Conservation (phyloP, 2,888 invertebrate genomes). For the Lysandra coridon region DNA sequence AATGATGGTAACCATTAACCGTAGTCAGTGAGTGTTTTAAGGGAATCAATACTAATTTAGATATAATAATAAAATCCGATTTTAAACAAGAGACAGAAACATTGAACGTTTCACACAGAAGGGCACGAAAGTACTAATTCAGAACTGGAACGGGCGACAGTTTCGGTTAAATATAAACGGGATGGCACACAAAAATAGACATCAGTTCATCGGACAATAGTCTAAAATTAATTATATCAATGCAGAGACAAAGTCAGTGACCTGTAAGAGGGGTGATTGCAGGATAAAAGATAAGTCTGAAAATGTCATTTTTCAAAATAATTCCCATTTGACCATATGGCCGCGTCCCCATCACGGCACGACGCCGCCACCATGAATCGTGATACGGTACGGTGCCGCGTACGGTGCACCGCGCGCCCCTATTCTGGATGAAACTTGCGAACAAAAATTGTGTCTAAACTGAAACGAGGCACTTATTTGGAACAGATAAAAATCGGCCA, state of each 20-base stretch:
- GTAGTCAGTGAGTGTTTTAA: neutral
- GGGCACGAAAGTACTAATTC: slow-evolving; percentile 20
- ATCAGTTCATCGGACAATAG: slow-evolving; percentile 8
- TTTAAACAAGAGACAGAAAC: neutral
- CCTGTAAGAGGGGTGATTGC: neutral
- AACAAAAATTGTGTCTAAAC: too few relatives aligned
- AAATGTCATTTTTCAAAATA: neutral
- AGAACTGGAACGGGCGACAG: slow-evolving; percentile 29
- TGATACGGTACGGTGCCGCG: too few relatives aligned
- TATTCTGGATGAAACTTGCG: too few relatives aligned
- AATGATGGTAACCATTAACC: neutral
- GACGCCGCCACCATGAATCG: too few relatives aligned
- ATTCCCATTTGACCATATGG: too few relatives aligned
- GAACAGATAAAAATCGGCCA: too few relatives aligned
- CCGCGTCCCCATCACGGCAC: too few relatives aligned
- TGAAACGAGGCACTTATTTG: too few relatives aligned
- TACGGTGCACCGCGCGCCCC: too few relatives aligned
- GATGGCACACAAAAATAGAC: slow-evolving; percentile 24
- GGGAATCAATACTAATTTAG: neutral
- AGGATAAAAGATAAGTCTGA: neutral
- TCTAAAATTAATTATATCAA: slow-evolving; percentile 23
- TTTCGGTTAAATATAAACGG: slow-evolving; percentile 28
- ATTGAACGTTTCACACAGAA: slow-evolving; percentile 23
- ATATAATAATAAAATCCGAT: neutral
- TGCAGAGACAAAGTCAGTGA: neutral